phyloP scores from a whole-genome alignment of 1,140 invertebrate species.

The Radopholus similis region DNA sequence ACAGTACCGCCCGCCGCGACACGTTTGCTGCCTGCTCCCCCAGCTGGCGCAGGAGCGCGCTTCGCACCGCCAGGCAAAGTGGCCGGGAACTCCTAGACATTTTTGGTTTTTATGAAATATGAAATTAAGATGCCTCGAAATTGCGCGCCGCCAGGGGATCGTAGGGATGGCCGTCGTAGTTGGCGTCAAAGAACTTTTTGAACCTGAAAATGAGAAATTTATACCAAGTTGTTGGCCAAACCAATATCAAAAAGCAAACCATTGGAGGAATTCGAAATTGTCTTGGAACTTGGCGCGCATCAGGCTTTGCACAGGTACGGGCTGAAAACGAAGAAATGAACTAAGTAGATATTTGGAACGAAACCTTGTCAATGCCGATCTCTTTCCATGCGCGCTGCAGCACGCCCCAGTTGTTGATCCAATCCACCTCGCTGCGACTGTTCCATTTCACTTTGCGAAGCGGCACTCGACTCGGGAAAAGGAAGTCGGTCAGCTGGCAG shows the following conservation, averaged over 20 bases:
- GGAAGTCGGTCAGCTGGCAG: conserved; percentile 94
- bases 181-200: conserved; percentile 99
- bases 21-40: background rate
- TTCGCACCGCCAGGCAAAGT: conserved; percentile 15
- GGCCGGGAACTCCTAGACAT: conserved; percentile 25
- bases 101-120: background rate
- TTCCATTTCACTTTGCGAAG: conserved; percentile 96
- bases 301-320: conserved; percentile 91
- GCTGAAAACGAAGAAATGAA: conserved; percentile 65
- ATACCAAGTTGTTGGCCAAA: background rate
- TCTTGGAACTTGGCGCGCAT: conserved; percentile 91
- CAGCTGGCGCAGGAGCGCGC: conserved; percentile 27
- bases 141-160: conserved; percentile 80
- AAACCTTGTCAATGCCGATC: conserved; percentile 93
- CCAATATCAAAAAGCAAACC: conserved; percentile 63
- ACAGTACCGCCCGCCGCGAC: background rate
- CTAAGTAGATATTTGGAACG: background rate
- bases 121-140: conserved; percentile 65
- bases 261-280: conserved; percentile 98
- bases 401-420: conserved; percentile 98
- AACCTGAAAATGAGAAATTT: conserved; percentile 60
- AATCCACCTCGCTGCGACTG: conserved; percentile 93
- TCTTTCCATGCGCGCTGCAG: conserved; percentile 95
- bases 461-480: conserved; percentile 80
- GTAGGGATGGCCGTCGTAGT: conserved; percentile 92